These are phyloP conservation scores for Diglossa brunneiventris DNA, from an alignment of 2,113 vertebrate genomes.

Conservation along the genomic window DNA sequence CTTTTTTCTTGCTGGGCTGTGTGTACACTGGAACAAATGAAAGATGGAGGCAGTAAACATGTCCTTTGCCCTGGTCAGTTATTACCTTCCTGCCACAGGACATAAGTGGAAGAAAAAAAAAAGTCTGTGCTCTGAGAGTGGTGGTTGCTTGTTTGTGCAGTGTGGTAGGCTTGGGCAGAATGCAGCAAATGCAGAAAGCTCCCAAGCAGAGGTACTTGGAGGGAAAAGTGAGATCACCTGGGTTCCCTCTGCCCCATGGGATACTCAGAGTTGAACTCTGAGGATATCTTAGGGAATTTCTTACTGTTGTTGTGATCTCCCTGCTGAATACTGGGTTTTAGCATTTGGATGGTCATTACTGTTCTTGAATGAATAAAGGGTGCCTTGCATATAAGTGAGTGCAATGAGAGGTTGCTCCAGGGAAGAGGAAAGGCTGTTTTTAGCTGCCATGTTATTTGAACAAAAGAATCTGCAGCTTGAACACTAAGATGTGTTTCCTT, in stretches of 20 bases:
- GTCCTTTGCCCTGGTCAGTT: neutral
- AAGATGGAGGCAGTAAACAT: neutral
- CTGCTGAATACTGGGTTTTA: neutral
- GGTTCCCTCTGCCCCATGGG: neutral
- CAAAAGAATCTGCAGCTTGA: neutral
- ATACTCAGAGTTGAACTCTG: neutral
- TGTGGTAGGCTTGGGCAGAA: neutral
- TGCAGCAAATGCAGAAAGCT: neutral
- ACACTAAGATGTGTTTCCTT: conserved; percentile 17
- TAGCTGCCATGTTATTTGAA: conserved; percentile 31
- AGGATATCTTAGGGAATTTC: neutral
- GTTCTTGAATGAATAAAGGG: neutral
- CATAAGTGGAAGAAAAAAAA: neutral
- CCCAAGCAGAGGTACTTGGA: neutral
- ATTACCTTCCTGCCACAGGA: neutral
- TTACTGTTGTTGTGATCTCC: neutral
- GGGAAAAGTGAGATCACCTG: neutral
- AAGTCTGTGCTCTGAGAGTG: neutral
- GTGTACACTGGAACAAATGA: neutral
- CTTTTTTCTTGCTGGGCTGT: neutral
- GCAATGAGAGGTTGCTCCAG: conserved; percentile 8
- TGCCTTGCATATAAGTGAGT: neutral
- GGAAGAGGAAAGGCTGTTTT: conserved; percentile 36
- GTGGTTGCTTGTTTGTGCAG: neutral
- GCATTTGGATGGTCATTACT: neutral